A percentile compares a stretch with the other conserved stretches of the same genome.
Evolutionary conservation across 2,888 invertebrate genomes (phyloP).

Genomic region (Penaeus monodon): DNA sequence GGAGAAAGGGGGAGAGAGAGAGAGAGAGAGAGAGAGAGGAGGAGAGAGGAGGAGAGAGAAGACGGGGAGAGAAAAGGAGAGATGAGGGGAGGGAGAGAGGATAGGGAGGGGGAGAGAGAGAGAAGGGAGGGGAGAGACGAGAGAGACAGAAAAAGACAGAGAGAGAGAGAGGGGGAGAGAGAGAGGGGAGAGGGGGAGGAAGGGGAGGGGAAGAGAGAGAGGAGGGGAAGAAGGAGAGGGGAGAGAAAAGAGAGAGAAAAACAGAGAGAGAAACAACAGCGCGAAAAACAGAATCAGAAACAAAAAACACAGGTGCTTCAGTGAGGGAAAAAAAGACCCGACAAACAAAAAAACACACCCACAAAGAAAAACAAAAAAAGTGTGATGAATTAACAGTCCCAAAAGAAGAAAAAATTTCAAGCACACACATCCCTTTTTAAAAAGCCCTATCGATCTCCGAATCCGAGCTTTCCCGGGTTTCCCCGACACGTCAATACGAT

Average conservation of each 20-base stretch:
- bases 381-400: no score
- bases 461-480: no score
- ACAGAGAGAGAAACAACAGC: not conserved
- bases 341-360: no score
- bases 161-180: slow-evolving; percentile 14
- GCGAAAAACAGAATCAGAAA: not conserved
- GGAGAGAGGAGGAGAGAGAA: slow-evolving; percentile 22
- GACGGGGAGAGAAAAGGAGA: not conserved
- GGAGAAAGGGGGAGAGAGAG: not conserved
- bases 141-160: not conserved
- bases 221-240: not conserved
- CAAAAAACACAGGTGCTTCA: not conserved
- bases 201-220: not conserved
- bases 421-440: no score
- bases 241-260: not conserved
- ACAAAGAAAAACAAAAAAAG: not conserved
- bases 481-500: no score
- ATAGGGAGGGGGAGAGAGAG: not conserved
- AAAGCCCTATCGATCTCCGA: no score
- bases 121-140: not conserved
- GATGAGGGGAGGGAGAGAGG: slow-evolving; percentile 1
- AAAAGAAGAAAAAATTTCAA: no score
- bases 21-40: slow-evolving; percentile 27
- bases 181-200: slow-evolving; percentile 10
- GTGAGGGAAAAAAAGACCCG: not conserved